These are phyloP conservation scores for Drosophila takahashii DNA, from an alignment of 1,140 invertebrate genomes.

Conservation along the genomic window DNA sequence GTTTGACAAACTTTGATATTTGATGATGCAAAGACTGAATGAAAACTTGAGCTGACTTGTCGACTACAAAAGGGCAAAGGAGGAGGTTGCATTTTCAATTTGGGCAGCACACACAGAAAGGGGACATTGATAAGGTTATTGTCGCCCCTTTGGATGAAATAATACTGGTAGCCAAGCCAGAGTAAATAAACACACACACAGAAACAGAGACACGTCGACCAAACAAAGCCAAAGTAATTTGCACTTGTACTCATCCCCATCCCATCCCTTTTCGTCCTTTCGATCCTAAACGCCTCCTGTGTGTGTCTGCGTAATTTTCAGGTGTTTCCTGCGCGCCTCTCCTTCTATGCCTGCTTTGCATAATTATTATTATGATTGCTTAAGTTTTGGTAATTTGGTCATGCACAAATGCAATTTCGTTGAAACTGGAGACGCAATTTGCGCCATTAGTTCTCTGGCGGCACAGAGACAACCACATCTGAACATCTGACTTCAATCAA, in stretches of 20 bases:
- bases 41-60: constrained; percentile 41
- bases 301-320: constrained; percentile 48
- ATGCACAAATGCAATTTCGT: constrained; percentile 56
- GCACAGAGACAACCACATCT: background rate
- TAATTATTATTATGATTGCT: constrained; percentile 76
- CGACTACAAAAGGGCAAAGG: constrained; percentile 46
- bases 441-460: constrained; percentile 11
- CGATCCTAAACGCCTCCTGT: background rate
- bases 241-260: constrained; percentile 27
- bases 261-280: background rate
- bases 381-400: constrained; percentile 56
- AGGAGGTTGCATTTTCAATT: constrained; percentile 53
- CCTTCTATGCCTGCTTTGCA: constrained; percentile 49
- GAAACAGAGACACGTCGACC: constrained; percentile 31
- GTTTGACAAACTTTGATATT: constrained; percentile 57
- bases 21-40: constrained; percentile 16
- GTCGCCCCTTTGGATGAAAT: constrained; percentile 36
- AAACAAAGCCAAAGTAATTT: constrained; percentile 72
- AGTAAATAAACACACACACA: constrained; percentile 55
- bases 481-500: constrained; percentile 38
- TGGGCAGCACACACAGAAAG: constrained; percentile 20
- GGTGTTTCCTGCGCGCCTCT: constrained; percentile 45
- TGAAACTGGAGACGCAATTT: constrained; percentile 15
- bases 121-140: constrained; percentile 67
- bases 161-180: constrained; percentile 32